These are phyloP conservation scores for Drosophila tanythrix DNA, from an alignment of 2,888 invertebrate species.

Conservation along the genomic window DNA sequence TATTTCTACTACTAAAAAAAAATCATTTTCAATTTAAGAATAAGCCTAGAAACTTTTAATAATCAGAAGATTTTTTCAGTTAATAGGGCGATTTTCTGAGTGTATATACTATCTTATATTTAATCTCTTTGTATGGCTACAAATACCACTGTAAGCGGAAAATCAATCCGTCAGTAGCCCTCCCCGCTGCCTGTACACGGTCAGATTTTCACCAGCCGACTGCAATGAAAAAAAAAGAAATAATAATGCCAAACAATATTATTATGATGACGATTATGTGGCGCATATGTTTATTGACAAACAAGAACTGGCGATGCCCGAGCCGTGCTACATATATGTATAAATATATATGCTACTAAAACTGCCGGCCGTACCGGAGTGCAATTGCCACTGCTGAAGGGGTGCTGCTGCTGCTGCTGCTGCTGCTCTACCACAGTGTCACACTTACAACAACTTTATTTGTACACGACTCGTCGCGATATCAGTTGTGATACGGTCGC, in stretches of 20 bases:
- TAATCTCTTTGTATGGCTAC: background rate
- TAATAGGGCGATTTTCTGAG: background rate
- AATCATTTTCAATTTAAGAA: no score
- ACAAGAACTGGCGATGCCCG: slow-evolving; percentile 44
- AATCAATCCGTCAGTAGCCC: slow-evolving; percentile 12
- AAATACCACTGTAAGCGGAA: slow-evolving; percentile 22
- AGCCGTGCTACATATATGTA: background rate
- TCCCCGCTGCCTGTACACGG: slow-evolving; percentile 7
- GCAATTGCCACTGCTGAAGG: slow-evolving; percentile 23
- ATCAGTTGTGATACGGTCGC: slow-evolving; percentile 54
- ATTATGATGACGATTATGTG: slow-evolving; percentile 75
- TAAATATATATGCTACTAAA: slow-evolving; percentile 24
- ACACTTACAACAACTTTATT: slow-evolving; percentile 49
- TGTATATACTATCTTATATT: background rate
- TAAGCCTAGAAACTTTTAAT: no score
- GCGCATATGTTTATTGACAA: slow-evolving; percentile 79
- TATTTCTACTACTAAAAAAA: no score
- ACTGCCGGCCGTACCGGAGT: slow-evolving; percentile 36
- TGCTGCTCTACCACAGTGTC: slow-evolving; percentile 33
- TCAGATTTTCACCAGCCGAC: background rate
- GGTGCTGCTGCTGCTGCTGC: background rate
- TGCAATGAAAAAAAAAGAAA: background rate
- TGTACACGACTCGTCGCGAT: slow-evolving; percentile 60
- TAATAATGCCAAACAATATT: slow-evolving; percentile 59
- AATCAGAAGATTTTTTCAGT: background rate